These are phyloP conservation scores for Spermophilus dauricus DNA, from an alignment of 2,113 vertebrate genomes.

Conservation along the genomic window DNA sequence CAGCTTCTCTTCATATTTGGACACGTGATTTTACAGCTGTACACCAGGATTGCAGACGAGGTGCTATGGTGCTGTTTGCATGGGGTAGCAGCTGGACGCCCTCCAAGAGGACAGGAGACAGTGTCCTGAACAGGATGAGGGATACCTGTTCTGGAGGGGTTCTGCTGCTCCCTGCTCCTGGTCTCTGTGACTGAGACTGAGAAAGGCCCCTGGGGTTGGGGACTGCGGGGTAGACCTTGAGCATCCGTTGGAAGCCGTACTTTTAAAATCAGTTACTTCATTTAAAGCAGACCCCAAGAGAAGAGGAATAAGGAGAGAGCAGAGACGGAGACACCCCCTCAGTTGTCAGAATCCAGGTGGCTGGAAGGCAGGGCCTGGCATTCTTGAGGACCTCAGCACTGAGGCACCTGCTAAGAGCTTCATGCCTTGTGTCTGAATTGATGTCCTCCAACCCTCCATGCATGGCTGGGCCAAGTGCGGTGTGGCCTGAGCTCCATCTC, in stretches of 20 bases:
- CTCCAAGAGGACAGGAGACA: not conserved
- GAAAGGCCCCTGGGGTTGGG: not conserved
- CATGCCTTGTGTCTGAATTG: not conserved
- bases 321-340: not conserved
- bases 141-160: not conserved
- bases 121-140: not conserved
- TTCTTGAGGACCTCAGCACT: not conserved
- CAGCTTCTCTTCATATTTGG: slow-evolving; percentile 2
- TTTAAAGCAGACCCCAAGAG: not conserved
- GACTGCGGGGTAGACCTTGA: not conserved
- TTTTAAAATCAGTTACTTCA: not conserved
- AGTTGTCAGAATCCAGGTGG: not conserved
- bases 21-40: not conserved
- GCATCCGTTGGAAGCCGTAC: not conserved
- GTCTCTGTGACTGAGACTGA: not conserved
- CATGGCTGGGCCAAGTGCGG: too few species aligned
- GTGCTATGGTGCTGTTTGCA: rapidly evolving
- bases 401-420: too few species aligned
- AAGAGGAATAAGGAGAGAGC: not conserved
- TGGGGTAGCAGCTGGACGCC: not conserved
- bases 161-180: not conserved
- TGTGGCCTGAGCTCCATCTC: rapidly evolving
- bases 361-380: rapidly evolving
- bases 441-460: too few species aligned
- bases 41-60: rapidly evolving